A percentile compares a stretch with the other conserved stretches of the same genome.
Conservation (phyloP, 2,113 vertebrate genomes). For the Prunella himalayana region DNA sequence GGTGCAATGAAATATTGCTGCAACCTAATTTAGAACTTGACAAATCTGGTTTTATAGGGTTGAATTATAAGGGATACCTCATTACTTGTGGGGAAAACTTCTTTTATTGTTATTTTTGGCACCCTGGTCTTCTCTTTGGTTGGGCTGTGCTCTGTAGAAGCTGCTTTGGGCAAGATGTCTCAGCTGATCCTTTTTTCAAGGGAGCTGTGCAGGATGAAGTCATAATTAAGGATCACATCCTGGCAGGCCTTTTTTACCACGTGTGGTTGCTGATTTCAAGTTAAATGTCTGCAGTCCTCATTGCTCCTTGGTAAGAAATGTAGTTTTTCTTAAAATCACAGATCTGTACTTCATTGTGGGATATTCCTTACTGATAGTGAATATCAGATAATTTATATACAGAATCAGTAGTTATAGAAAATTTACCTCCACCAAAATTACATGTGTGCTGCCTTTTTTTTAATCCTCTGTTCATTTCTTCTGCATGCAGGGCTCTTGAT, state of each 20-base stretch:
- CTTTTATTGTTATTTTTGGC: slow-evolving; percentile 30
- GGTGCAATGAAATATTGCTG: slow-evolving; percentile 69
- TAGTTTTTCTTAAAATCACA: neutral
- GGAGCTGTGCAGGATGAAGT: neutral
- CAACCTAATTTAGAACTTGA: slow-evolving; percentile 68
- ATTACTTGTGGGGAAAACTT: slow-evolving; percentile 19
- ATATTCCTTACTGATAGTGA: neutral
- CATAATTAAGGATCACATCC: slow-evolving; percentile 19
- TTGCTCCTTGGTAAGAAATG: neutral
- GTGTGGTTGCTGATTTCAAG: neutral
- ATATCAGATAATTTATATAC: neutral
- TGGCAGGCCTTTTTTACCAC: neutral
- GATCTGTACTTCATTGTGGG: neutral
- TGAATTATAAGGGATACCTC: slow-evolving; percentile 60
- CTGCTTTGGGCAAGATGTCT: slow-evolving; percentile 26
- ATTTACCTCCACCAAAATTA: neutral
- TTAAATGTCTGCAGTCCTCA: neutral
- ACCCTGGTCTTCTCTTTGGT: neutral
- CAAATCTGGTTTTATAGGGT: slow-evolving; percentile 57
- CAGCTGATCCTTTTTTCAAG: slow-evolving; percentile 1
- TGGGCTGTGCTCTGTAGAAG: slow-evolving; percentile 20
- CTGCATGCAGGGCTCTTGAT: neutral
- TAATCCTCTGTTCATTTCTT: neutral
- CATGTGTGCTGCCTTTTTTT: neutral
- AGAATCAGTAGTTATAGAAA: neutral